A percentile compares a stretch with the other conserved stretches of the same genome.
Evolutionary conservation across 2,888 invertebrate genomes (phyloP).

Genomic region (Rhingia rostrata): DNA sequence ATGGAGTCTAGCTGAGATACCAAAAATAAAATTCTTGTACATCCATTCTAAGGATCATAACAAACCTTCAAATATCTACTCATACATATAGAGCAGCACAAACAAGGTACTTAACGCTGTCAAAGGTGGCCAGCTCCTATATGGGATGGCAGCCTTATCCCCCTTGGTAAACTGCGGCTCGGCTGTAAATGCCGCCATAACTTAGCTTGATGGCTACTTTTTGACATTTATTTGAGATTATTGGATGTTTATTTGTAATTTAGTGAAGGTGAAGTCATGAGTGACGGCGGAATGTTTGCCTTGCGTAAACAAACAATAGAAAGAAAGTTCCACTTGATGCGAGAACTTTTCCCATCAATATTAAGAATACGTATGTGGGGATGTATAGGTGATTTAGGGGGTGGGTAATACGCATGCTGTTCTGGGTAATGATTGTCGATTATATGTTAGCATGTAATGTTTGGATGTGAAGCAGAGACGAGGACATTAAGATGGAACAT

Average conservation of each 20-base stretch:
- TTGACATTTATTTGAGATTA: constrained; percentile 74
- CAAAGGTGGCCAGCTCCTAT: constrained; percentile 49
- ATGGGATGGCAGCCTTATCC: constrained; percentile 16
- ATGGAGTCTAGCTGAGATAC: background rate
- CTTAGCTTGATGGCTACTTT: constrained; percentile 71
- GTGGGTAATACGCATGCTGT: constrained; percentile 22
- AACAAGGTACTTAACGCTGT: constrained; percentile 69
- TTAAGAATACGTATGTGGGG: background rate
- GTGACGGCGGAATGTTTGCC: constrained; percentile 64
- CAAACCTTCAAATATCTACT: constrained; percentile 13
- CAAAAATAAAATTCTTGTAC: background rate
- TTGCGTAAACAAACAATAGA: constrained; percentile 37
- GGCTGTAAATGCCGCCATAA: constrained; percentile 72
- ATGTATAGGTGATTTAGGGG: background rate
- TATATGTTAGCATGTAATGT: constrained; percentile 23
- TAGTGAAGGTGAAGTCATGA: constrained; percentile 74
- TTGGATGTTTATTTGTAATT: constrained; percentile 74
- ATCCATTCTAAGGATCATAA: no score
- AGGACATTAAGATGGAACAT: no score
- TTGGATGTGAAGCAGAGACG: background rate
- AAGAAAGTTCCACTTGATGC: constrained; percentile 18
- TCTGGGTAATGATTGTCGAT: constrained; percentile 46
- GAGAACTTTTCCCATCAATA: constrained; percentile 52
- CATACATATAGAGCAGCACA: constrained; percentile 46
- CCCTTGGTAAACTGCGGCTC: constrained; percentile 18